Evolutionary conservation across 2,888 invertebrate species (phyloP), one percentile per base, ranked within the genome.

Genomic region (Macrophya alboannulata): DNA sequence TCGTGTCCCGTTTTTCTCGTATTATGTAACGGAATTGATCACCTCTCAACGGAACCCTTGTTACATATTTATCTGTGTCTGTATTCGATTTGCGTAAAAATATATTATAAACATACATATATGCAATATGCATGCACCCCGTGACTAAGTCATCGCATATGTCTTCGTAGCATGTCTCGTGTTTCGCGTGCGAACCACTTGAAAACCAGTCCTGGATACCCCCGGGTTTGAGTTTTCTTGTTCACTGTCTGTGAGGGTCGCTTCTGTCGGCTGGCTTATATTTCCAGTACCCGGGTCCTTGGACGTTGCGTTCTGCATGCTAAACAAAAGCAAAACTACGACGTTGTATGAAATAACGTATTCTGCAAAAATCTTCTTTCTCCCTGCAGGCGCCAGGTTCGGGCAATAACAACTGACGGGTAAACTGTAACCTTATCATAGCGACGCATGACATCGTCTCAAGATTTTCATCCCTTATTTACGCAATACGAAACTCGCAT

Each of bases 281-380:
- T 83, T 83, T 40, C 43, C 43, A 31, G 31, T 31, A n/a, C 65
- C n/a, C n/a, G 3, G 40, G 51, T 48, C 45, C 71, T 43, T 6
- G 68, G 59, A 71, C n/a, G 25, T 17, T 31, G 68, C 83, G 68
- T 71, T 68, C 68, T 83, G 83, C 65, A 83, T 68, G 83, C 68
- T 83, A 83, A 83, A 68, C 48, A 51, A 65, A 48, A 83, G 68
- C 68, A 68, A 68, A 83, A 83, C 68, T 83, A 37, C 68, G 15
- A 48, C 71, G 68, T 83, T 71, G 48, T 83, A 83, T 71, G 83
- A 83, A 81, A 48, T 71, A 71, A 48, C 37, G 48, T 68, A 83
- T 83, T 71, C 62, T 6, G 6, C 10, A 37, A 83, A 65, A 83
- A 65, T 65, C 68, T 83, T 10, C 15, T 59, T 17, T 83, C 68